Evolutionary conservation across 2,888 invertebrate genomes (phyloP), one percentile per base, ranked within the genome.

Genomic region (Entomobrya multifasciata): DNA sequence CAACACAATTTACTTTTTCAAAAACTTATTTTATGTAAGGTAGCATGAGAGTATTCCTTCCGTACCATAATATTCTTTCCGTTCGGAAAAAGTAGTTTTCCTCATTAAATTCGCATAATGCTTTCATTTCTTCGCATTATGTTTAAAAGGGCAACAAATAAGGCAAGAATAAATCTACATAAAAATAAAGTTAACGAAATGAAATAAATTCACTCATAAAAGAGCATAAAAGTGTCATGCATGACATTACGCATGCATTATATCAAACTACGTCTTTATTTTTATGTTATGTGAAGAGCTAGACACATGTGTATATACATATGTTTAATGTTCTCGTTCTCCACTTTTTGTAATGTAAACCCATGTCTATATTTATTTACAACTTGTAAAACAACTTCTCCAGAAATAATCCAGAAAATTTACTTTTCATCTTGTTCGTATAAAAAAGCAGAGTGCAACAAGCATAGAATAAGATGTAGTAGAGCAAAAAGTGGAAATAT

Each of bases 361-460:
- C 49, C 44, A 52, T 74, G 52, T 22, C 49, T 30, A 30, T 74
- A 57, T 77, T 77, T 77, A 77, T 77, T 77, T 77, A 77, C 77
- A 77, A 77, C 77, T 77, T 77, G 77, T 60, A 60, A 60, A 77
- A 77, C 60, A 77, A 77, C 20, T 25, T 60, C 60, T 57, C 57
- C 44, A 60, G 44, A 77, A 60, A 60, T 22, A 44, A 44, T 25
- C 47, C 41, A 77, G 60, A 36, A 77, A 57, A 77, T 77, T 77
- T 77, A 41, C 77, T 41, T 77, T 77, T 77, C 77, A 77, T 77
- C 60, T 77, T 17, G 20, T 41, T 36, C 20, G 13, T 41, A 36
- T 11, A 27, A 77, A 22, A 57, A 49, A 41, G 20, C 17, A 36
- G 22, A 30, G 55, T 76, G 36, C 57, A 55, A 20, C 57, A 55